Base-by-base conservation (phyloP, 2,888 invertebrate genomes). In the Scaptomyza tumidula region DNA sequence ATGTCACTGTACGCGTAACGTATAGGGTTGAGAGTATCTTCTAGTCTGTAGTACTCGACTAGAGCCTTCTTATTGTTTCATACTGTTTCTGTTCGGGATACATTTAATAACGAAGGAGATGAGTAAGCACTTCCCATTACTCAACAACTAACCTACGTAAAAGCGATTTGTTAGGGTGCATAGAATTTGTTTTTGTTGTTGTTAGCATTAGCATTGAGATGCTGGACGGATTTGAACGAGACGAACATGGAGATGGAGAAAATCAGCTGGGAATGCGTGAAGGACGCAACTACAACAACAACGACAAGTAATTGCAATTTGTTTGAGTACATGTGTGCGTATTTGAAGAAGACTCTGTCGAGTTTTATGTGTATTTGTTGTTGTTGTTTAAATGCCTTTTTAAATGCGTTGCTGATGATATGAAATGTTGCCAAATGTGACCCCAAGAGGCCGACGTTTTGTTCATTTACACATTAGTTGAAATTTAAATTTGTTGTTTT, bases 391-490 rank as follows among this genome's bases (percentile, higher is more conserved):
- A 70, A 69, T 78, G 78, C 60, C 65, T 75, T 67, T 76, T 76
- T 75, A 80, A 86, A 86, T 82, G 80, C 77, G 66, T 78, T 66
- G 78, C 85, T 84, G 83, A 82, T 86, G 80, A 33, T 33, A 33
- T 71, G 80, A 83, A 83, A 86, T 83, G 84, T 82, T 82, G 86
- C 78, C 86, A 82, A 82, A 82, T 82, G 67, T 83, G 86, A 86
- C 86, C 82, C 82, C 82, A 82, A 82, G 86, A 78, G 82, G 83
- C 86, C 64, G 67, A 71, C 69, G 76, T 71, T 68, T 73, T 80
- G 64, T 86, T 86, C 84, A 84, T 83, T 86, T 86, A 75, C 86
- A 84, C 83, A 83, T 83, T 86, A 83, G 86, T 79, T 84, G 70
- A 83, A 75, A 83, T 83, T 83, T 75, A 83, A 69, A 86, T 84